A percentile compares a stretch with the other conserved stretches of the same genome.
Conservation (phyloP, 2,888 invertebrate species). For the Drosophila pseudotakahashii region DNA sequence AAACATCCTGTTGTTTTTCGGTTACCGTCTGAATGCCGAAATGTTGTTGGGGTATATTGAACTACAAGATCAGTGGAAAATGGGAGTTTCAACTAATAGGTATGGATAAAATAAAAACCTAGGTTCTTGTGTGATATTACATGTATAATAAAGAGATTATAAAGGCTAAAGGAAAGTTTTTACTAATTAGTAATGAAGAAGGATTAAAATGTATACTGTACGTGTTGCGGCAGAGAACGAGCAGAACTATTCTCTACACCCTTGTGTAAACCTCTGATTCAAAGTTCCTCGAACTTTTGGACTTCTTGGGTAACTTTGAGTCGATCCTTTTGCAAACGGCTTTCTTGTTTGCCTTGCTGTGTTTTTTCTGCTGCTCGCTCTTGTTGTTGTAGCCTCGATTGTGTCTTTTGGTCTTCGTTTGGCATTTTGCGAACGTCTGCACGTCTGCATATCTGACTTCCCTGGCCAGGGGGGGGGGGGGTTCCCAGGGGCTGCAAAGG, state of each 20-base stretch:
- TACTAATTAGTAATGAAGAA: no score
- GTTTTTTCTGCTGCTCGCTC: slow-evolving; percentile 28
- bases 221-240: no score
- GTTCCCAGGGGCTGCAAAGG: neutral
- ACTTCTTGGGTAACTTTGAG: slow-evolving; percentile 4
- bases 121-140: no score
- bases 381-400: slow-evolving; percentile 51
- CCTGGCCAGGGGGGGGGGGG: slow-evolving; percentile 43
- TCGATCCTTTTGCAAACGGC: slow-evolving; percentile 28
- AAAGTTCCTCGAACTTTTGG: no score
- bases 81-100: no score
- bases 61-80: neutral
- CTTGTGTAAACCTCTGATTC: no score
- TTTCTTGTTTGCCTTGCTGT: slow-evolving; percentile 38
- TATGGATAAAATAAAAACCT: no score
- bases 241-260: neutral
- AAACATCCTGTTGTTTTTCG: slow-evolving; percentile 71
- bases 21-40: slow-evolving; percentile 4
- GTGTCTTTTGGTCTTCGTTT: slow-evolving; percentile 71
- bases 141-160: no score
- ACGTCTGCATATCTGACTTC: slow-evolving; percentile 69
- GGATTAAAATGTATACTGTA: no score
- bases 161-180: no score
- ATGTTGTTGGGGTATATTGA: neutral
- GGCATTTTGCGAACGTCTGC: slow-evolving; percentile 77